These are phyloP conservation scores for Chionodraco myersi DNA, from an alignment of 2,113 vertebrate genomes.

Conservation along the genomic window DNA sequence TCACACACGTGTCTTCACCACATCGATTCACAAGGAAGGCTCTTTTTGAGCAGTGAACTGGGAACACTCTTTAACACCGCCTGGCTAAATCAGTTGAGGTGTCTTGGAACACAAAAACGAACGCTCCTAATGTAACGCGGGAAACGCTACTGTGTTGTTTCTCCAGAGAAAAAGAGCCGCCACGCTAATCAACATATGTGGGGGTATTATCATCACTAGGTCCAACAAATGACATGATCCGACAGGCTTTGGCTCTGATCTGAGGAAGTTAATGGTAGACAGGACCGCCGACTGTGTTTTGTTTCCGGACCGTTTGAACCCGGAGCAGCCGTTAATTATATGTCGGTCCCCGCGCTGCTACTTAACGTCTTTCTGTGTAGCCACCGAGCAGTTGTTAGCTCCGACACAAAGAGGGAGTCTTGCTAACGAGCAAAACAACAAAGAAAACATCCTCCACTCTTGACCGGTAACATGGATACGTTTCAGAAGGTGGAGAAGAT, in stretches of 20 bases:
- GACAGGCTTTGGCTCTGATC: neutral
- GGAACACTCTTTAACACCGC: neutral
- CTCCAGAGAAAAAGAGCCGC: slow-evolving; percentile 1
- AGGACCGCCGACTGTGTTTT: neutral
- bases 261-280: neutral
- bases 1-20: accelerated
- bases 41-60: too few relatives aligned
- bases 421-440: slow-evolving; percentile 34
- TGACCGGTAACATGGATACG: slow-evolving; percentile 84
- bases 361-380: slow-evolving; percentile 16
- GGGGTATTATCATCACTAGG: neutral
- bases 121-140: slow-evolving; percentile 65
- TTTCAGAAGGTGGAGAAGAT: slow-evolving; percentile 98
- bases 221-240: neutral
- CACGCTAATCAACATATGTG: slow-evolving; percentile 14
- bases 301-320: neutral
- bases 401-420: slow-evolving; percentile 55
- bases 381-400: slow-evolving; percentile 58
- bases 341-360: slow-evolving; percentile 26
- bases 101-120: slow-evolving; percentile 16
- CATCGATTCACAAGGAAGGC: accelerated
- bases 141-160: slow-evolving; percentile 66
- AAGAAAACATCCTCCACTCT: neutral
- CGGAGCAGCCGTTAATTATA: slow-evolving; percentile 14
- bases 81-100: neutral